phyloP scores from a whole-genome alignment of 2,113 vertebrate genomes.

The Laterallus jamaicensis region DNA sequence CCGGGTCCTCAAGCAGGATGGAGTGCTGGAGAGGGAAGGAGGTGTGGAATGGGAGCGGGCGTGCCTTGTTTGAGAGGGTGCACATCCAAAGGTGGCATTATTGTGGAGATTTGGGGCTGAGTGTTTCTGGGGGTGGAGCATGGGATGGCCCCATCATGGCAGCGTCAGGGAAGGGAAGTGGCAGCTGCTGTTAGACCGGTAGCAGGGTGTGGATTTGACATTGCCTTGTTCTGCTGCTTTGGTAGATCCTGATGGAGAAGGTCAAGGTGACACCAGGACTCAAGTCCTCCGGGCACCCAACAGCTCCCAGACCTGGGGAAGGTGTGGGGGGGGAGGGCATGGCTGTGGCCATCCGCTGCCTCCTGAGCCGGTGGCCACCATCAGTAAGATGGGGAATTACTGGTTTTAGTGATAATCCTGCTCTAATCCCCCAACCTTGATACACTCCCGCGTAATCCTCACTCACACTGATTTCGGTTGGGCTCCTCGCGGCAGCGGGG shows the following conservation, averaged over 20 bases:
- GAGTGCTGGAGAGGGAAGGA: fast-evolving
- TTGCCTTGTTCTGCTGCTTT: neutral
- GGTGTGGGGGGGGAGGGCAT: too few relatives aligned
- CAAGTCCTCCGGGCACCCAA: fast-evolving
- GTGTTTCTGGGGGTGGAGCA: too few relatives aligned
- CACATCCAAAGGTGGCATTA: neutral
- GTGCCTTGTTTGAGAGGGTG: neutral
- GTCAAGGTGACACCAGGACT: neutral
- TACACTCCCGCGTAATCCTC: constrained; percentile 16
- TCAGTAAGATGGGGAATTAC: constrained; percentile 48
- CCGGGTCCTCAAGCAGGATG: fast-evolving
- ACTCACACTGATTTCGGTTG: constrained; percentile 29
- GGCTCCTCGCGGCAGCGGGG: neutral
- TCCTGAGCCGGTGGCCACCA: neutral
- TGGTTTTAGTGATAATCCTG: constrained; percentile 42
- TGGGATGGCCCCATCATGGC: fast-evolving
- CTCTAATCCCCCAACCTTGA: constrained; percentile 49
- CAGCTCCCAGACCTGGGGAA: fast-evolving
- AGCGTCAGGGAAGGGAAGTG: fast-evolving
- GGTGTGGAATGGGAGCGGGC: fast-evolving
- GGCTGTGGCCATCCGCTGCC: fast-evolving
- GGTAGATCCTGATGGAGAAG: fast-evolving
- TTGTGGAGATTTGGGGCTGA: fast-evolving
- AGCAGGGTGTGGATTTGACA: neutral
- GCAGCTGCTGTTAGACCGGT: fast-evolving